Conservation (phyloP, 2,888 invertebrate species). For the Cactoblastis cactorum region DNA sequence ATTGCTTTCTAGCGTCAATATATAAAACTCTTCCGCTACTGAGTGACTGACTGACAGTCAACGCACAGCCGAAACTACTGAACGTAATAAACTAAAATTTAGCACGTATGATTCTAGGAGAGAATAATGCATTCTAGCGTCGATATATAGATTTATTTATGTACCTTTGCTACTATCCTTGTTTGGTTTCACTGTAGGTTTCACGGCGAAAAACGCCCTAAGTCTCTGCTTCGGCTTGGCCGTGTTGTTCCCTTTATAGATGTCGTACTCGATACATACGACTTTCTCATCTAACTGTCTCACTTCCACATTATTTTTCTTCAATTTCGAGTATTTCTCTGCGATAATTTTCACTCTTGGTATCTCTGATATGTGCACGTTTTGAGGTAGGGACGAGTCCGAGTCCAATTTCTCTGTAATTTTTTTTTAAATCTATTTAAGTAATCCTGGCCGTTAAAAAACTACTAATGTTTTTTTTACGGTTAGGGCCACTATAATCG, state of each 20-base stretch:
- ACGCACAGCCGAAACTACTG: no score
- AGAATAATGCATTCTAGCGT: no score
- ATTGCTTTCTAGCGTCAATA: no score
- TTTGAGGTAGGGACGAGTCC: constrained; percentile 21
- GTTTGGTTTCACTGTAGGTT: constrained; percentile 25
- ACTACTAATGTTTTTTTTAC: no score
- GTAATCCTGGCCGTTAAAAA: no score
- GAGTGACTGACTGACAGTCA: no score
- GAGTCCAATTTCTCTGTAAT: constrained; percentile 16
- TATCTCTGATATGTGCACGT: constrained; percentile 45
- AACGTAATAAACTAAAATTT: no score
- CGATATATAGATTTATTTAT: no score
- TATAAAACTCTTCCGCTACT: no score
- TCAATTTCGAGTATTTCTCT: constrained; percentile 53
- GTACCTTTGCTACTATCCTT: background rate
- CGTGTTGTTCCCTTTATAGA: constrained; percentile 32
- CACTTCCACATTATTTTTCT: constrained; percentile 52
- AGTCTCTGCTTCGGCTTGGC: constrained; percentile 43
- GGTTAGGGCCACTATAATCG: no score
- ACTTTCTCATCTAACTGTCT: constrained; percentile 59
- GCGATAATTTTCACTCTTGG: constrained; percentile 59
- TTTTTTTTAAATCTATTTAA: background rate
- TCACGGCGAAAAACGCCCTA: constrained; percentile 60
- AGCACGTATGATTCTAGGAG: no score
- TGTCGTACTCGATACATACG: constrained; percentile 64